These are phyloP conservation scores for Pleuronectes platessa DNA, from an alignment of 2,113 vertebrate genomes.

Conservation along the genomic window DNA sequence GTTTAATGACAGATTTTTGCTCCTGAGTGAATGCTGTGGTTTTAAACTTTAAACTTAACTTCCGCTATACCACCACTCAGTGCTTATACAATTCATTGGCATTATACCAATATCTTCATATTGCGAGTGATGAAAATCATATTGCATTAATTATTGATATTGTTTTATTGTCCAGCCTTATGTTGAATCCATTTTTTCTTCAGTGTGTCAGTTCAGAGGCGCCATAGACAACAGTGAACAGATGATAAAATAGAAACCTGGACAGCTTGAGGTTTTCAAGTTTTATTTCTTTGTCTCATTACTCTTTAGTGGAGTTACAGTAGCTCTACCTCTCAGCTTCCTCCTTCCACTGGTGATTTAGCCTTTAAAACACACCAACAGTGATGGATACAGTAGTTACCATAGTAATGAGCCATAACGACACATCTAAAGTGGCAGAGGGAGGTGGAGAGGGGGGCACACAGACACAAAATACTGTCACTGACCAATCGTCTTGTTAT, in stretches of 20 bases:
- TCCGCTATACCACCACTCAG: too few relatives aligned
- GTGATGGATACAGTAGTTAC: conserved; percentile 75
- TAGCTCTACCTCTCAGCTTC: conserved; percentile 62
- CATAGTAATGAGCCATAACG: conserved; percentile 62
- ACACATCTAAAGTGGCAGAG: conserved; percentile 74
- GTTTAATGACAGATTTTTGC: too few relatives aligned
- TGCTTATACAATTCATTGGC: not conserved
- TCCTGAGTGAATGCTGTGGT: too few relatives aligned
- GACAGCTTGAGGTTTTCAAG: conserved; percentile 51
- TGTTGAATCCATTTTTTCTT: not conserved
- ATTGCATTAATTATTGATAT: not conserved
- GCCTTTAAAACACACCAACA: conserved; percentile 71
- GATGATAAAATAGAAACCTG: conserved; percentile 3
- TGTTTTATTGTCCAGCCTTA: not conserved
- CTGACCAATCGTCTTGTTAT: conserved; percentile 59
- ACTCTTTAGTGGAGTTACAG: conserved; percentile 70
- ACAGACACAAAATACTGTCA: conserved; percentile 80
- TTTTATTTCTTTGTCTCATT: conserved; percentile 74
- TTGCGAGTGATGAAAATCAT: not conserved
- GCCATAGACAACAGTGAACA: not conserved
- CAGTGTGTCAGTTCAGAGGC: not conserved
- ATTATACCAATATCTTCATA: too few relatives aligned
- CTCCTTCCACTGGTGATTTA: conserved; percentile 63
- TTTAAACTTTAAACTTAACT: too few relatives aligned
- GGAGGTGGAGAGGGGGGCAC: conserved; percentile 69